These are phyloP conservation scores for Eutolmus rufibarbis DNA, from an alignment of 2,888 invertebrate genomes.

Conservation along the genomic window DNA sequence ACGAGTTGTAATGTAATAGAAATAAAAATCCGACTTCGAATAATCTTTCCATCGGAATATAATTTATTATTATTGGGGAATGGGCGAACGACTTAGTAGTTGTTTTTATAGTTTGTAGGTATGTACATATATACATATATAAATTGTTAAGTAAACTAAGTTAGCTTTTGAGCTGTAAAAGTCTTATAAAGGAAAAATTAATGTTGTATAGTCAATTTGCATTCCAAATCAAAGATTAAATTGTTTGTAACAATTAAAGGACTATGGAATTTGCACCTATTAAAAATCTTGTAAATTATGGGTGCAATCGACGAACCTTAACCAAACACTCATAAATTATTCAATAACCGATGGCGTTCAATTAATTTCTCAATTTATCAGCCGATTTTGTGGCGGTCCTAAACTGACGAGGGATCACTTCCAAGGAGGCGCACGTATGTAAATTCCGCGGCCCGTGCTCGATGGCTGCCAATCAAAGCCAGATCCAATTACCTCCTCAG, in stretches of 20 bases:
- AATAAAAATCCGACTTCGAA: too few species aligned
- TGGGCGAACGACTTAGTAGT: too few species aligned
- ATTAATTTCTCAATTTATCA: neutral
- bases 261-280: neutral
- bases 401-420: neutral
- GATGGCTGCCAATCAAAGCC: neutral
- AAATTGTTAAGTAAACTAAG: too few species aligned
- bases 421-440: neutral
- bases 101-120: too few species aligned
- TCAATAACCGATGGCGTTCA: neutral
- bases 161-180: too few species aligned
- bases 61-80: too few species aligned
- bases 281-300: neutral
- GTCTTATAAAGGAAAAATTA: neutral
- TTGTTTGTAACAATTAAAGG: neutral
- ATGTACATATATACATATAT: too few species aligned
- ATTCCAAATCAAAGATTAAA: neutral
- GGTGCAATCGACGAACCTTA: neutral
- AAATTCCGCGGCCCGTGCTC: neutral
- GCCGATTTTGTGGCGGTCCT: neutral
- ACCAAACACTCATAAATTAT: neutral
- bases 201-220: neutral
- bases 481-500: constrained; percentile 16
- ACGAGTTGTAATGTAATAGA: too few species aligned
- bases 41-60: too few species aligned